phyloP scores from a whole-genome alignment of 2,888 invertebrate species.

The Drosophila antonietae region DNA sequence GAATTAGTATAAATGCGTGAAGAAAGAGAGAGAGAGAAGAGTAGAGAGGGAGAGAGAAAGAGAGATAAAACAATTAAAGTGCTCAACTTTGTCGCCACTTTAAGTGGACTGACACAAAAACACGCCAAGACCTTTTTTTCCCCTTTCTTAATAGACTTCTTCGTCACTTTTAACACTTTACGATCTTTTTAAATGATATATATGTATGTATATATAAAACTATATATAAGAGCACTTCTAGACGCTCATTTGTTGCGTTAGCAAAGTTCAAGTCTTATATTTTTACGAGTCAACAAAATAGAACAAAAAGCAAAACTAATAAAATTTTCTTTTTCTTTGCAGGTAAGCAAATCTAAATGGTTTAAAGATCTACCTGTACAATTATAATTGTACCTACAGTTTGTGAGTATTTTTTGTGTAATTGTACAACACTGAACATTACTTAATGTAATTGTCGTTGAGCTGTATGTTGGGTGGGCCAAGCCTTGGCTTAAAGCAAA shows the following conservation, averaged over 20 bases:
- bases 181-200: constrained; percentile 16
- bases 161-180: constrained; percentile 32
- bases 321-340: constrained; percentile 63
- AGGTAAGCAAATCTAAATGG: constrained; percentile 59
- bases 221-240: constrained; percentile 2
- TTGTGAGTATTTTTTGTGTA: constrained; percentile 49
- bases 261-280: constrained; percentile 35
- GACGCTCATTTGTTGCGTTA: constrained; percentile 16
- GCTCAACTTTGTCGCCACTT: constrained; percentile 29
- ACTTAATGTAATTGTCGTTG: constrained; percentile 7
- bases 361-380: constrained; percentile 27
- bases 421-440: constrained; percentile 27
- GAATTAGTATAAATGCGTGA: constrained; percentile 32
- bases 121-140: constrained; percentile 18
- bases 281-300: constrained; percentile 43
- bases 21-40: constrained; percentile 5
- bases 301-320: constrained; percentile 41
- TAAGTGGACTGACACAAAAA: constrained; percentile 15
- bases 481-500: constrained; percentile 34
- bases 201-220: not conserved
- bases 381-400: constrained; percentile 21
- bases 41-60: not conserved
- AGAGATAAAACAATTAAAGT: not conserved
- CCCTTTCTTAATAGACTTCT: constrained; percentile 37
- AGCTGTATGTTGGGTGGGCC: constrained; percentile 34